These are phyloP conservation scores for Matsumyia berberina DNA, from an alignment of 2,888 invertebrate genomes.

Conservation along the genomic window DNA sequence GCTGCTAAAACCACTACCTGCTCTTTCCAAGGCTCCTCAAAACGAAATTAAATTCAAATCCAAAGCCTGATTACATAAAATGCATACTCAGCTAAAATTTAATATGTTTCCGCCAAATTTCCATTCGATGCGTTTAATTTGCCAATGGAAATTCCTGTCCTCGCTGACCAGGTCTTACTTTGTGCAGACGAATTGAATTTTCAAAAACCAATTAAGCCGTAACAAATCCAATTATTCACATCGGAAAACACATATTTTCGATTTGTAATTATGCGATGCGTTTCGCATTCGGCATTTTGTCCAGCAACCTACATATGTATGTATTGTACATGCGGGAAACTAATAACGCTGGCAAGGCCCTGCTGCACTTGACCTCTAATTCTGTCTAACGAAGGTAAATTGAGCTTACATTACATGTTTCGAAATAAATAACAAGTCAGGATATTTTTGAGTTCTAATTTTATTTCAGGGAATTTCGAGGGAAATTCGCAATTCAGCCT, in stretches of 20 bases:
- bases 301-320: background rate
- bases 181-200: background rate
- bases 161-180: background rate
- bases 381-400: background rate
- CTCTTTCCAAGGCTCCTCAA: too few species aligned
- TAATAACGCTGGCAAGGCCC: background rate
- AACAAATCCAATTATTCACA: constrained; percentile 10
- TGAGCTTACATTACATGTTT: background rate
- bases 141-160: too few species aligned
- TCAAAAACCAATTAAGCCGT: background rate
- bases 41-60: too few species aligned
- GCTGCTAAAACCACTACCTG: too few species aligned
- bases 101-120: too few species aligned
- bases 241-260: background rate
- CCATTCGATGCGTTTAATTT: background rate
- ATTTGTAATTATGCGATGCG: background rate
- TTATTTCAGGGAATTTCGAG: too few species aligned
- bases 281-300: background rate
- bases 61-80: too few species aligned
- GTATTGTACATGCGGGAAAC: too few species aligned
- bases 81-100: too few species aligned
- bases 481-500: too few species aligned
- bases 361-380: background rate
- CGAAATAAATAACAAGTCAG: background rate
- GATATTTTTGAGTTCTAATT: background rate